Evolutionary conservation across 2,113 vertebrate genomes (phyloP).

Genomic region (Brienomyrus brachyistius): DNA sequence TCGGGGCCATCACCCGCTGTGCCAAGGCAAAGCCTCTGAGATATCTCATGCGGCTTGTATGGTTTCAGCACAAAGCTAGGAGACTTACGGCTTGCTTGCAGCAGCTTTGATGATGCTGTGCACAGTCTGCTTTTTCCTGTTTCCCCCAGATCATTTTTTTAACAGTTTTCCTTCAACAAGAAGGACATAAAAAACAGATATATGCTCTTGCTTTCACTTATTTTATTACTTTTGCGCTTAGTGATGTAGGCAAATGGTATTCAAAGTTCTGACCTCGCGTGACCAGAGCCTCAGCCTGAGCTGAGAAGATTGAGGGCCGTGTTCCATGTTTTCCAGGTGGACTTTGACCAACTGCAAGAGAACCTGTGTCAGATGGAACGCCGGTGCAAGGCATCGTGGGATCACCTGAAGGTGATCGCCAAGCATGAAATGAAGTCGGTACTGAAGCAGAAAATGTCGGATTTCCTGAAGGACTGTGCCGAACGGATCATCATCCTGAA

Average conservation of each 20-base stretch:
- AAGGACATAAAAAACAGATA: not conserved
- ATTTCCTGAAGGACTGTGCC: constrained; percentile 93
- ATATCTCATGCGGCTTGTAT: too few species aligned
- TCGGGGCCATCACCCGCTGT: constrained; percentile 88
- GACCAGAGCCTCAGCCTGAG: not conserved
- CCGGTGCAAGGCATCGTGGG: constrained; percentile 95
- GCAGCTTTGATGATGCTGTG: not conserved
- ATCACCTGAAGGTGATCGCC: constrained; percentile 93
- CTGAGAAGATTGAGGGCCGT: not conserved
- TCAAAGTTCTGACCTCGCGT: not conserved
- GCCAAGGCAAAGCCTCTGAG: constrained; percentile 72
- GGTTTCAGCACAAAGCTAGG: not conserved
- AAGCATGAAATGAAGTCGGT: constrained; percentile 92
- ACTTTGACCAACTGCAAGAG: constrained; percentile 96
- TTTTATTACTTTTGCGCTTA: not conserved
- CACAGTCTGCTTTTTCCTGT: not conserved
- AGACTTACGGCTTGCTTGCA: not conserved
- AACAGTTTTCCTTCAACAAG: not conserved
- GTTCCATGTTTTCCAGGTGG: constrained; percentile 67
- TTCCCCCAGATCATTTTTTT: too few species aligned
- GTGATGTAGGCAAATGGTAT: not conserved
- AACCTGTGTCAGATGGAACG: constrained; percentile 92
- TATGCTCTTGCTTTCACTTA: not conserved
- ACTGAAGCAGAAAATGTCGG: constrained; percentile 90
- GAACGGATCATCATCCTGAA: constrained; percentile 95